A percentile compares a stretch with the other conserved stretches of the same genome.
phyloP scores from a whole-genome alignment of 2,888 invertebrate species.

The Eupithecia pulchellata region DNA sequence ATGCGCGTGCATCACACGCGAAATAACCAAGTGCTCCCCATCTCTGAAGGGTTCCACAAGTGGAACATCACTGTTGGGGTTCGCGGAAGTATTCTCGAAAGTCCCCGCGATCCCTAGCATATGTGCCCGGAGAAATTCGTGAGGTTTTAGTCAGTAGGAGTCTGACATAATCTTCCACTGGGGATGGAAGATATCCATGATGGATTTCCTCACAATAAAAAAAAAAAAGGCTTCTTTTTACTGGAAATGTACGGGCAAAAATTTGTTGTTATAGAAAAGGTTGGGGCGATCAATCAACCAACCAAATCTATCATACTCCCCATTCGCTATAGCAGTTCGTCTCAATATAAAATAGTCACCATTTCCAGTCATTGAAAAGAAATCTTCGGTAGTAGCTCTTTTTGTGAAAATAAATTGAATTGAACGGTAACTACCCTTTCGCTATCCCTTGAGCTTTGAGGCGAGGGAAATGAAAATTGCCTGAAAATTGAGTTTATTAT shows the following conservation, averaged over 20 bases:
- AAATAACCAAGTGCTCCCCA: too few species aligned
- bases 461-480: constrained; percentile 15
- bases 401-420: constrained; percentile 12
- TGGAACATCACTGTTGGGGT: too few species aligned
- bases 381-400: background rate
- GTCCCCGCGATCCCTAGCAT: too few species aligned
- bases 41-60: too few species aligned
- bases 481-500: constrained; percentile 16
- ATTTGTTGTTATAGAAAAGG: background rate
- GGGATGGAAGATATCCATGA: too few species aligned
- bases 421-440: constrained; percentile 8
- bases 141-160: too few species aligned
- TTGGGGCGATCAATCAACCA: background rate
- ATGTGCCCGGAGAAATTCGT: too few species aligned
- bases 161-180: too few species aligned
- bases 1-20: too few species aligned
- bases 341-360: constrained; percentile 1
- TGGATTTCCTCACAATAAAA: too few species aligned
- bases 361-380: background rate
- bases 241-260: background rate
- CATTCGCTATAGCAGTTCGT: background rate
- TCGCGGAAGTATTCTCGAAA: too few species aligned
- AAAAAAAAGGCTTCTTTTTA: background rate
- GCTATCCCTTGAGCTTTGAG: constrained; percentile 7
- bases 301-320: background rate